Evolutionary conservation across 2,113 vertebrate genomes (phyloP), one percentile per base, ranked within the genome.

Genomic region (Peromyscus leucopus): DNA sequence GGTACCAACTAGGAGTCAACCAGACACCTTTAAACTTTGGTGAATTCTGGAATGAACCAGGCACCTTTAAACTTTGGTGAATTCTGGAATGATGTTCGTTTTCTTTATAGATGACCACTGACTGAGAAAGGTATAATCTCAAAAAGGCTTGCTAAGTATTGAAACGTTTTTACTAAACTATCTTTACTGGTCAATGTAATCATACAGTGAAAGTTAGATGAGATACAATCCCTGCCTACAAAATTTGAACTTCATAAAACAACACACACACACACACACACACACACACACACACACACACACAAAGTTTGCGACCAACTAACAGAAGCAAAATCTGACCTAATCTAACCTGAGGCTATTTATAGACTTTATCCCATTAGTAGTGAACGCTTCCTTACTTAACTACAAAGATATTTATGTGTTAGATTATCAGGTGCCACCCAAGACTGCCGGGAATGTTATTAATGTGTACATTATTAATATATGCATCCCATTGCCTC

Each of bases 311-410:
- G 13, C 84, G 2, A 79, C 5, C 91, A 94, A 93, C 21, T 94
- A 75, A 91, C 12, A 26, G 79, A 36, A 51, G 39, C 83, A 95
- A 95, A 92, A 48, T 21, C 46, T 74, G 51, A 80, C 84, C 76
- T 89, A 31, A 92, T 51, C 72, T n/a, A 65, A 96, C 79, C 85
- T 57, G 67, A 86, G 36, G 36, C 71, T 88, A 90, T 80, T 90
- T n/a, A 59, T 39, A 94, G 79, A 26, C 24, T 74, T 78, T 78
- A 94, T 39, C 26, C 76, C 46, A 83, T 63, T 48, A 5, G 31
- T 59, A 48, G 46, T 51, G 89, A 90, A 51, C n/a, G 55, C 33
- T 57, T 36, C 84, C 67, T 86, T 6, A 39, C 69, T 61, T 96
- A 82, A 89, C 26, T 69, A 36, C 51, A 93, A 76, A 74, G 89